A percentile compares a stretch with the other conserved stretches of the same genome.
phyloP scores from a whole-genome alignment of 2,113 vertebrate genomes.

The Eleginops maclovinus region DNA sequence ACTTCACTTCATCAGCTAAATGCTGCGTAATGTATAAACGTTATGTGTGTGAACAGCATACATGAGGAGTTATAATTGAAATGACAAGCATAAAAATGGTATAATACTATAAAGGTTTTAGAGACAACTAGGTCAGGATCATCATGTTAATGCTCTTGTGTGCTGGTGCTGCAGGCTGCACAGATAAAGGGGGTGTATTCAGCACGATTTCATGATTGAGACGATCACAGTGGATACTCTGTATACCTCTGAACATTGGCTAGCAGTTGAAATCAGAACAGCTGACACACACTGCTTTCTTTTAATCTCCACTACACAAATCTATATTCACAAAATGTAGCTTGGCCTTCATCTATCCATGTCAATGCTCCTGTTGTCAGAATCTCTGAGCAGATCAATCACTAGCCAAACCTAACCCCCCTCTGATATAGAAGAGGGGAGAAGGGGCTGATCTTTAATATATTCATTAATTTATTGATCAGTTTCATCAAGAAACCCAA shows the following conservation, averaged over 20 bases:
- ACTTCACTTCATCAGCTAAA: too few species aligned
- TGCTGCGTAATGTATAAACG: too few species aligned
- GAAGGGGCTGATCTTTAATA: conserved; percentile 65
- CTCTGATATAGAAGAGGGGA: conserved; percentile 32
- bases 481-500: conserved; percentile 50
- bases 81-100: too few species aligned
- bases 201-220: background rate
- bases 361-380: conserved; percentile 17
- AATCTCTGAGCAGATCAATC: conserved; percentile 66
- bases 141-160: too few species aligned
- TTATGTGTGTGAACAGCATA: too few species aligned
- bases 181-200: too few species aligned
- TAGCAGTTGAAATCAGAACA: background rate
- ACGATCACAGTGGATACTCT: background rate
- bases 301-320: background rate
- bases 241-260: background rate
- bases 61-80: too few species aligned
- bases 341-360: conserved; percentile 1
- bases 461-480: conserved; percentile 84
- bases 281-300: background rate
- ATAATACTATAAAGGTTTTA: too few species aligned
- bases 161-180: too few species aligned
- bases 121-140: too few species aligned
- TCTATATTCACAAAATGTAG: conserved; percentile 12
- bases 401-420: conserved; percentile 61